Percentiles rank a stretch among this genome's conserved stretches.
phyloP scores from a whole-genome alignment of 2,888 invertebrate genomes.

The Abrostola tripartita region DNA sequence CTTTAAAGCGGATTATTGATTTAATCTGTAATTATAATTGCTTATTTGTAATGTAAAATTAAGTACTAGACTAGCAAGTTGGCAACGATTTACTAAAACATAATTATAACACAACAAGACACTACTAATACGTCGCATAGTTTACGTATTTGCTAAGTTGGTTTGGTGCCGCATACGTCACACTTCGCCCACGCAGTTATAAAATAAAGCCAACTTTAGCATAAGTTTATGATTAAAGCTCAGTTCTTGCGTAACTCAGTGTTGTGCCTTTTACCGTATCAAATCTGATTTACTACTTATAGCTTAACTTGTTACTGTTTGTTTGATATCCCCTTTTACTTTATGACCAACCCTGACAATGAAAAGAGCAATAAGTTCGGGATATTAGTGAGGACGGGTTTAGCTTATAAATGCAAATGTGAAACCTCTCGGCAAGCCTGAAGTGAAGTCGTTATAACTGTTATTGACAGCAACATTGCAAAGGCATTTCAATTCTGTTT shows the following conservation, averaged over 20 bases:
- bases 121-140: too few relatives aligned
- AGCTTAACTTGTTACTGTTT: conserved; percentile 25
- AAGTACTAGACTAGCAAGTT: too few relatives aligned
- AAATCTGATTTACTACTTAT: conserved; percentile 30
- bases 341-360: conserved; percentile 28
- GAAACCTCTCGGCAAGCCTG: conserved; percentile 10
- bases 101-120: too few relatives aligned
- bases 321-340: conserved; percentile 27
- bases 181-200: conserved; percentile 13
- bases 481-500: too few relatives aligned
- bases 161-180: too few relatives aligned
- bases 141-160: too few relatives aligned
- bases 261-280: conserved; percentile 28
- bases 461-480: not conserved
- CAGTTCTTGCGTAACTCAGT: conserved; percentile 24
- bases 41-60: too few relatives aligned
- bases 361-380: conserved; percentile 21
- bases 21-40: too few relatives aligned
- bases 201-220: conserved; percentile 24
- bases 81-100: too few relatives aligned
- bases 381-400: conserved; percentile 21
- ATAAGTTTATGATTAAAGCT: conserved; percentile 25
- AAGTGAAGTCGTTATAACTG: conserved; percentile 1
- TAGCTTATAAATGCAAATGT: conserved; percentile 36
- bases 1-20: too few relatives aligned